Base-by-base conservation (phyloP, 2,888 invertebrate species). In the Lottia scabra region DNA sequence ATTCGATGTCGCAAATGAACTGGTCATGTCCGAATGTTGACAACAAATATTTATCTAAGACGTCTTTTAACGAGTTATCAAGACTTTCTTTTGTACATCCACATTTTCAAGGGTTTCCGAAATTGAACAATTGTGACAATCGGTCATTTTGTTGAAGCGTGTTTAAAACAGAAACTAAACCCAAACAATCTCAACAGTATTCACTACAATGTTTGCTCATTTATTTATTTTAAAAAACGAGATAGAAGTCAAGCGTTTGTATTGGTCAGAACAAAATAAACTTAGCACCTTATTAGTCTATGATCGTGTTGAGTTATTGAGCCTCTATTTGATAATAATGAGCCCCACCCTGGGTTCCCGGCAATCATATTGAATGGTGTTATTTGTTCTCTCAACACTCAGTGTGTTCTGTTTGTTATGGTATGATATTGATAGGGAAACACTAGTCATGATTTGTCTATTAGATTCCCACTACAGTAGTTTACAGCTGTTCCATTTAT, bases 11-110 rank as follows among this genome's bases (percentile, higher is more conserved):
- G 56, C 10, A 23, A 56, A 56, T 56, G 23, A 56, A 56, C 19
- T 56, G 56, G 56, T 56, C 56, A 56, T 56, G 56, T 56, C 23
- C 56, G 56, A 23, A 23, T 56, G 56, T 56, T 56, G 56, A 56
- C 23, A 56, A 56, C 56, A 56, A 56, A 56, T 56, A 56, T 56
- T 56, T 56, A 23, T 10, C 13, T 56, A 56, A 23, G 56, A 19
- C 56, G 13, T 56, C 56, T 56, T 56, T 56, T 56, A 56, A 19
- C 56, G 23, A 23, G 56, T 23, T 23, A 56, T 56, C 56, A 56
- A 23, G 19, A 19, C 19, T 23, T 23, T 56, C 56, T 56, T 23
- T 56, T 56, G 56, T 56, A 56, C 23, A 23, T 56, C 56, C 56
- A 56, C 56, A 23, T 56, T 23, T 56, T 56, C 23, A 56, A 56